Percentiles rank a stretch among this genome's conserved stretches.
These are phyloP conservation scores for Cydia pomonella DNA, from an alignment of 1,140 invertebrate species.

Conservation along the genomic window DNA sequence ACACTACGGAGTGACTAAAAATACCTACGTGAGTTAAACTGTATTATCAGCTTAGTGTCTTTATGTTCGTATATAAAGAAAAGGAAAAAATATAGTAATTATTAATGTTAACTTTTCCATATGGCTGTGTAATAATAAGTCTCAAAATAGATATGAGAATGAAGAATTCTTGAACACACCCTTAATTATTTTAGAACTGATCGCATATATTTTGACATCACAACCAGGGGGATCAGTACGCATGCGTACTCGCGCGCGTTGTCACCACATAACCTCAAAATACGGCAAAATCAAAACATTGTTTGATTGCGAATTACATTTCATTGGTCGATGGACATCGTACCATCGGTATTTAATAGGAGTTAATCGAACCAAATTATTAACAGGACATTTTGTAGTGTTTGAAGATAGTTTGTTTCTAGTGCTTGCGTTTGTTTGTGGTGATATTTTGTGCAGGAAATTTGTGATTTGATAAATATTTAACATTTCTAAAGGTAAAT, in stretches of 20 bases:
- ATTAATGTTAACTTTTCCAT: too few species aligned
- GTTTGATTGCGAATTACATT: background rate
- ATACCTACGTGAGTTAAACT: too few species aligned
- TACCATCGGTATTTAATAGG: background rate
- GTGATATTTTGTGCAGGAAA: background rate
- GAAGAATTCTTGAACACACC: too few species aligned
- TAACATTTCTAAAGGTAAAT: background rate
- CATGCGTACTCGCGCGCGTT: background rate
- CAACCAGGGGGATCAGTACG: background rate
- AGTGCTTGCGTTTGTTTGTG: background rate
- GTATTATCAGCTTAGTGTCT: too few species aligned
- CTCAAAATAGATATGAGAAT: too few species aligned
- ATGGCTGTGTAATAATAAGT: too few species aligned
- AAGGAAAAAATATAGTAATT: too few species aligned
- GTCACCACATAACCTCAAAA: slow-evolving; percentile 25
- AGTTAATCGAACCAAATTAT: background rate
- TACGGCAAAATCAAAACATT: background rate
- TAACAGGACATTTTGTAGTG: background rate
- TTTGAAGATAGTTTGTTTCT: background rate
- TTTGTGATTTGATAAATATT: background rate
- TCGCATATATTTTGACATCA: too few species aligned
- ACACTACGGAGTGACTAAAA: too few species aligned
- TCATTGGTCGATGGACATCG: slow-evolving; percentile 13
- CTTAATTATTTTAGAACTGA: too few species aligned
- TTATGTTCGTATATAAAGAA: too few species aligned